These are phyloP conservation scores for Aradus depressus DNA, from an alignment of 2,888 invertebrate species.

Conservation along the genomic window DNA sequence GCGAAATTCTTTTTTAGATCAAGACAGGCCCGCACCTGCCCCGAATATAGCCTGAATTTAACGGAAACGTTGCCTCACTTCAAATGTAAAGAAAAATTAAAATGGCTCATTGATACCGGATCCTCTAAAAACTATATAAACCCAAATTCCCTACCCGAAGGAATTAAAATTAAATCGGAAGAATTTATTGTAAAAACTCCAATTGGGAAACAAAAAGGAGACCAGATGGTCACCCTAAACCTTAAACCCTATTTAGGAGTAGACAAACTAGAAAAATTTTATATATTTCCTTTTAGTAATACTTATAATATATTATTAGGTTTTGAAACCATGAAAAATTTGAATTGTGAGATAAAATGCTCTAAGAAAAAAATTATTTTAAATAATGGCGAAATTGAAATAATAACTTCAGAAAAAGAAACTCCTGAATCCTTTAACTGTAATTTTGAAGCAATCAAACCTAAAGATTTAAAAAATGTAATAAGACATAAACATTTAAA, in stretches of 20 bases:
- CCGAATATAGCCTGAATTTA: neutral
- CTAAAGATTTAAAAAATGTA: neutral
- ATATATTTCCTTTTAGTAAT: neutral
- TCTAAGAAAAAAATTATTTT: neutral
- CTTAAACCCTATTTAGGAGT: neutral
- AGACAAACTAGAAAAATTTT: neutral
- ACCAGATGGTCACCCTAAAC: neutral
- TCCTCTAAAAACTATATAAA: neutral
- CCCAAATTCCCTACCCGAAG: neutral
- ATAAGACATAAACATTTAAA: slow-evolving; percentile 15
- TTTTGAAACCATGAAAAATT: neutral
- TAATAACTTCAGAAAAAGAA: neutral
- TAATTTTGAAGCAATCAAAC: neutral
- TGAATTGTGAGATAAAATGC: neutral
- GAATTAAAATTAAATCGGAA: neutral
- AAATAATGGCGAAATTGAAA: neutral
- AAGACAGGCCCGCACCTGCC: neutral
- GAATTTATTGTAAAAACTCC: neutral
- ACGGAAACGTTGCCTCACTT: neutral
- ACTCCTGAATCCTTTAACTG: neutral
- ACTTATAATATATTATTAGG: neutral
- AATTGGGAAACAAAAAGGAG: neutral
- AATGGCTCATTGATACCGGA: neutral
- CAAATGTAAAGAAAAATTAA: neutral
- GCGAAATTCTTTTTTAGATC: neutral